These are phyloP conservation scores for Falco cherrug DNA, from an alignment of 2,797 vertebrate species.

Conservation along the genomic window DNA sequence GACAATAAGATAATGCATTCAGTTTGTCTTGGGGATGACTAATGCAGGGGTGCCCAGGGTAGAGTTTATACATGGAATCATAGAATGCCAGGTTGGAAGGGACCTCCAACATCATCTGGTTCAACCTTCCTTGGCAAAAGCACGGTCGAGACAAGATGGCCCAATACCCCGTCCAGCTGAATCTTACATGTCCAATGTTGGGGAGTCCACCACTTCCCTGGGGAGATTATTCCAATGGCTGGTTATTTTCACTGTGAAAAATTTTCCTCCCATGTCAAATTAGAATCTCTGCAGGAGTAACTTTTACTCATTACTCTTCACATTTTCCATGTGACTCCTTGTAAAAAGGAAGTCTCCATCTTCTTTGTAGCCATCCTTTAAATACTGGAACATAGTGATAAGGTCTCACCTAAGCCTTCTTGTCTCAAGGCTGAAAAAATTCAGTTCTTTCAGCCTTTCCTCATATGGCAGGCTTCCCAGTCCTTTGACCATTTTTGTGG, in stretches of 20 bases:
- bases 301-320: not conserved
- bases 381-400: too few species aligned
- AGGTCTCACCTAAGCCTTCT: not conserved
- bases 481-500: too few species aligned
- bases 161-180: too few species aligned
- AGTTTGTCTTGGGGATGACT: not conserved
- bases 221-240: too few species aligned
- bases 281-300: not conserved
- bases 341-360: too few species aligned
- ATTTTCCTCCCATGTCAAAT: not conserved
- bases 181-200: not conserved
- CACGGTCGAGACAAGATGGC: not conserved
- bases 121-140: not conserved
- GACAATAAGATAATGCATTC: not conserved
- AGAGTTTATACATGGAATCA: not conserved
- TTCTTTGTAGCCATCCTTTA: too few species aligned
- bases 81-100: not conserved
- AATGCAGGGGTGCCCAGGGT: not conserved
- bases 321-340: too few species aligned
- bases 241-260: not conserved
- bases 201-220: too few species aligned
- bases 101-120: not conserved
- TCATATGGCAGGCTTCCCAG: not conserved
- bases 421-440: not conserved
- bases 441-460: not conserved